These are phyloP conservation scores for Pardalotus punctatus DNA, from an alignment of 2,113 vertebrate species.

Conservation along the genomic window DNA sequence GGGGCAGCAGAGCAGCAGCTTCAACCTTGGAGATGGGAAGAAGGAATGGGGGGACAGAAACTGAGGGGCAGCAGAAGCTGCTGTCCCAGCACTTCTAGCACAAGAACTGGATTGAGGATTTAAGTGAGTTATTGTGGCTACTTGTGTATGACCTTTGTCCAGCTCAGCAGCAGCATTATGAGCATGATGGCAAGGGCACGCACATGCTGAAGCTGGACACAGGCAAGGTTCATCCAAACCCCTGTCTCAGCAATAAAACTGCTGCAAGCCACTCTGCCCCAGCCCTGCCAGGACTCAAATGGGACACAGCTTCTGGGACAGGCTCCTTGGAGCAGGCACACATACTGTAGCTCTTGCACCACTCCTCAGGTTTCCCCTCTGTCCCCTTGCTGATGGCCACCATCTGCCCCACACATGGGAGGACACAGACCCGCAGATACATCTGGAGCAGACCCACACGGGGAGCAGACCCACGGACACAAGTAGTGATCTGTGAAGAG, in stretches of 20 bases:
- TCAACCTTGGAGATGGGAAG: neutral
- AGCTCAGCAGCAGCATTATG: neutral
- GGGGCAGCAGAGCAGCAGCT: neutral
- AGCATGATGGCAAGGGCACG: neutral
- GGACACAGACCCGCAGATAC: neutral
- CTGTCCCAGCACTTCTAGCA: constrained; percentile 41
- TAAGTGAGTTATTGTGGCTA: neutral
- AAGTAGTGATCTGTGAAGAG: neutral
- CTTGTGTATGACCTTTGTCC: neutral
- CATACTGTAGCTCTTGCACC: accelerated
- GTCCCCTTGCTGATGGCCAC: no score
- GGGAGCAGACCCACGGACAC: accelerated
- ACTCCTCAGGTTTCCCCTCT: neutral
- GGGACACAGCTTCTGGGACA: neutral
- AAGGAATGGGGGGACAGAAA: constrained; percentile 26
- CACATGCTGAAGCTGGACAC: neutral
- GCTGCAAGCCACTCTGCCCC: neutral
- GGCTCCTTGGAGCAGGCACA: neutral
- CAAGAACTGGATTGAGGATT: constrained; percentile 13
- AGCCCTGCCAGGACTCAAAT: accelerated
- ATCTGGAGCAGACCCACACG: accelerated
- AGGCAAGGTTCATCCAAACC: neutral
- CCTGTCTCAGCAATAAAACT: neutral
- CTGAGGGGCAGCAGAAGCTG: constrained; percentile 40
- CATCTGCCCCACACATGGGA: neutral